Evolutionary conservation across 2,888 invertebrate genomes (phyloP).

Genomic region (Neoscelio sp.): DNA sequence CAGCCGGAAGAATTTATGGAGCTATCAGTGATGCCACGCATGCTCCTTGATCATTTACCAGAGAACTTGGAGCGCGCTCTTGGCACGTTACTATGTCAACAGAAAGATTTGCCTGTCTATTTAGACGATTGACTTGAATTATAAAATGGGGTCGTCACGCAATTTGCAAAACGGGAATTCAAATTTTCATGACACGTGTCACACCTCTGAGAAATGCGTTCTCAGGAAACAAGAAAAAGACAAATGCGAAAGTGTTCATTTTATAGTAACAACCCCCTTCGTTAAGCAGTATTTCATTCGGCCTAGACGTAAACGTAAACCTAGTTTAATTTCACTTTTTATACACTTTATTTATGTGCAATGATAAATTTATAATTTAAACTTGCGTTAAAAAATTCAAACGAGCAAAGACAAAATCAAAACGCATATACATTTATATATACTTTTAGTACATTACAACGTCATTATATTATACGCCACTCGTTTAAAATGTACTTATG

Average conservation of each 20-base stretch:
- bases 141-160: conserved; percentile 7
- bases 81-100: conserved; percentile 85
- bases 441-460: not conserved
- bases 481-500: conserved; percentile 56
- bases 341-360: conserved; percentile 71
- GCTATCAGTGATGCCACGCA: conserved; percentile 92
- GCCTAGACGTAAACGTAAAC: conserved; percentile 40
- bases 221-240: not conserved
- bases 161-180: not conserved
- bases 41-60: conserved; percentile 94
- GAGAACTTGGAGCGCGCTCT: conserved; percentile 90
- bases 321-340: conserved; percentile 62
- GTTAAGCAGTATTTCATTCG: conserved; percentile 42
- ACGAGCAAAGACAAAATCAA: too few relatives aligned
- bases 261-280: conserved; percentile 10
- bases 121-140: conserved; percentile 57
- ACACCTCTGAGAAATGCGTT: not conserved
- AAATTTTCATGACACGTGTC: too few relatives aligned
- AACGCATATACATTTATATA: too few relatives aligned
- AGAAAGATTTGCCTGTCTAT: conserved; percentile 76
- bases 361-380: conserved; percentile 52
- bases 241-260: not conserved
- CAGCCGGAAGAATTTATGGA: conserved; percentile 92
- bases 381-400: conserved; percentile 21
- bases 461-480: conserved; percentile 19